Evolutionary conservation across 2,888 invertebrate genomes (phyloP), one percentile per base, ranked within the genome.

Genomic region (Cyrtodaria siliqua): DNA sequence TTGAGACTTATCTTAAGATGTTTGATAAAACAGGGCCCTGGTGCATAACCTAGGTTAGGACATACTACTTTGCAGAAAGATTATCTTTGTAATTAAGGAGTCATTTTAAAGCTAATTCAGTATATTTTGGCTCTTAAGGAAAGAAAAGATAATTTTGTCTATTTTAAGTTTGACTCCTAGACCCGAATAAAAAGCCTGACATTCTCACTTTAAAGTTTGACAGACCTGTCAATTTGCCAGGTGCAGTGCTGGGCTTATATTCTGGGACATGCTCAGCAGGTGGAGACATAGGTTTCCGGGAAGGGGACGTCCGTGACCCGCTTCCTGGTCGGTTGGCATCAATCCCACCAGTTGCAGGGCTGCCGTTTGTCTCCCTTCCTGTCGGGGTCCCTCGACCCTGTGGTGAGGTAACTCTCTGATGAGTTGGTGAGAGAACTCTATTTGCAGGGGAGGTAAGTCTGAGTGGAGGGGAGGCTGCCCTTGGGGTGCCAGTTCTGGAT

Each of bases 181-280:
- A n/a, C n/a, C n/a, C n/a, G n/a, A n/a, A n/a, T n/a, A n/a, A n/a
- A n/a, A n/a, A n/a, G n/a, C n/a, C n/a, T n/a, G n/a, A n/a, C n/a
- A n/a, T n/a, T n/a, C n/a, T n/a, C n/a, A n/a, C n/a, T n/a, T n/a
- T n/a, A n/a, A n/a, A n/a, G n/a, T n/a, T n/a, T n/a, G n/a, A n/a
- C n/a, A n/a, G n/a, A 88, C 90, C 90, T 61, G 87, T 84, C 82
- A 88, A 82, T 82, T 87, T 89, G 27, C 87, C 90, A 38, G 90
- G 90, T 20, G 90, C 89, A 50, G 89, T 86, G 2, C 86, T 86
- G 6, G 90, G 90, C 60, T 87, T 86, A 20, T 82, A 82, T 24
- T 86, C 85, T 18, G 77, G 71, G 12, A 79, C 72, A 12, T 47
- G 20, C 9, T 77, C 61, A 26, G 83, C 27, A 0, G 84, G 76